These are phyloP conservation scores for Coendou prehensilis DNA, from an alignment of 2,797 vertebrate species.

Conservation along the genomic window DNA sequence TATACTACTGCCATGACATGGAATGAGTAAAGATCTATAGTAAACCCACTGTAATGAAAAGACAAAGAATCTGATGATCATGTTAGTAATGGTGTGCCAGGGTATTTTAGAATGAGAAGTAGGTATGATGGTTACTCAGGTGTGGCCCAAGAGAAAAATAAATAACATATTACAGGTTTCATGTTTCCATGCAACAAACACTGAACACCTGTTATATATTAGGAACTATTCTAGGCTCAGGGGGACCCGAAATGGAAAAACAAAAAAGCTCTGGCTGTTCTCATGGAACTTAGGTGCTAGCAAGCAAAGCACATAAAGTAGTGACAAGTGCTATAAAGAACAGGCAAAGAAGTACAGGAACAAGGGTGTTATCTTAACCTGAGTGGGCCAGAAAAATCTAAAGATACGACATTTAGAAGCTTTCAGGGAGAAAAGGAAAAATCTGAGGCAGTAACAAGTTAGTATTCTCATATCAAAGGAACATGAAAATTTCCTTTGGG, in stretches of 20 bases:
- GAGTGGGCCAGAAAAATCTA: neutral
- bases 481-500: neutral
- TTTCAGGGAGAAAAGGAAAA: neutral
- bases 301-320: conserved; percentile 34
- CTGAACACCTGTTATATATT: neutral
- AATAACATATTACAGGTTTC: neutral
- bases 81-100: neutral
- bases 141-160: conserved; percentile 12
- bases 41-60: neutral
- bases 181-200: conserved; percentile 30
- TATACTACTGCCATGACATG: neutral
- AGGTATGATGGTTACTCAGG: neutral
- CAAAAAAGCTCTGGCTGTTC: neutral
- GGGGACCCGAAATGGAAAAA: neutral
- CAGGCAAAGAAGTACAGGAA: neutral
- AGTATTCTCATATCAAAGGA: neutral
- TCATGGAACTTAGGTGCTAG: neutral
- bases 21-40: neutral
- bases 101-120: conserved; percentile 9
- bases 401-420: neutral
- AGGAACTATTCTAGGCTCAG: neutral
- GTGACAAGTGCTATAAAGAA: neutral
- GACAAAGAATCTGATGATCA: neutral
- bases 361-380: neutral
- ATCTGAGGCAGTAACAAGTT: conserved; percentile 12